phyloP scores from a whole-genome alignment of 2,797 vertebrate species.

The Aselliscus stoliczkanus region DNA sequence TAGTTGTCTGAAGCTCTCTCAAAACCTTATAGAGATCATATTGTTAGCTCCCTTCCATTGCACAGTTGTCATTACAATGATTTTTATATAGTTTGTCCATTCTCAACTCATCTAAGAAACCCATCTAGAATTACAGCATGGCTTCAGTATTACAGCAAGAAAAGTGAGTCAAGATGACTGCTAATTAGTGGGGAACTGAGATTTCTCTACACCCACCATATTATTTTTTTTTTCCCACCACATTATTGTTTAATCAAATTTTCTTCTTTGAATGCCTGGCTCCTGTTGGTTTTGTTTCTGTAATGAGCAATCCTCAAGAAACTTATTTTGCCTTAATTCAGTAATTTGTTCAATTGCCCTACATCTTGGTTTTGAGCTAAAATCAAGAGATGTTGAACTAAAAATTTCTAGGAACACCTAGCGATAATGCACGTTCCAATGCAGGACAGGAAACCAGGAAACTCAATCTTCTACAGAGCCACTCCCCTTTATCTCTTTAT shows the following conservation, averaged over 20 bases:
- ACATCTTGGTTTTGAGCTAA: background rate
- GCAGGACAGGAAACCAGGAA: background rate
- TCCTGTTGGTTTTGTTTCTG: background rate
- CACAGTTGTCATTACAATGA: background rate
- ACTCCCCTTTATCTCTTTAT: background rate
- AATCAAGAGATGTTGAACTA: background rate
- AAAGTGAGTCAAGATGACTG: background rate
- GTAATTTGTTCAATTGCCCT: background rate
- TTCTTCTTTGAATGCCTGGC: background rate
- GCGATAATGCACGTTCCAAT: background rate
- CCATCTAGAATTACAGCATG: background rate
- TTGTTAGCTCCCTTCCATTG: slow-evolving; percentile 12
- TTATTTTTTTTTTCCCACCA: background rate
- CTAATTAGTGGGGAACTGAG: background rate
- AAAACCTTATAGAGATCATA: slow-evolving; percentile 14
- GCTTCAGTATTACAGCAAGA: background rate
- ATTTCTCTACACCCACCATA: background rate
- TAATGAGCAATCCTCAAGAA: background rate
- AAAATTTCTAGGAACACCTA: background rate
- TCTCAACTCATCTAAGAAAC: slow-evolving; percentile 13
- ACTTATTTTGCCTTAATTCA: background rate
- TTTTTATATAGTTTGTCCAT: background rate
- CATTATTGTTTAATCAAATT: background rate
- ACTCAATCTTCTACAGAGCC: background rate
- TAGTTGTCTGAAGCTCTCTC: background rate